Base-by-base conservation (phyloP, 2,797 vertebrate genomes). In the Acrossocheilus wenchowensis region DNA sequence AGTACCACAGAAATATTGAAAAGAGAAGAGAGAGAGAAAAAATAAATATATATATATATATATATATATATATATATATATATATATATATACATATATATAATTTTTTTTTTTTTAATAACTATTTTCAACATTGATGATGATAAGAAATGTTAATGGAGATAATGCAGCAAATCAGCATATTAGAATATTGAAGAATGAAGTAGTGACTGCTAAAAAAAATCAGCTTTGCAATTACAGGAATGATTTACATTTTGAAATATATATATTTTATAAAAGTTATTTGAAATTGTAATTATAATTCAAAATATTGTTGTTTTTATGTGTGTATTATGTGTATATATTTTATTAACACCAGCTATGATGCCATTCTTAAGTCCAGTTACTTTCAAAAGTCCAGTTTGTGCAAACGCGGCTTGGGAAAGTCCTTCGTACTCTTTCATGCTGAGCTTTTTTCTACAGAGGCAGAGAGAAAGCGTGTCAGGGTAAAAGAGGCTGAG, bases 401-500 rank as follows among this genome's bases (percentile, higher is more conserved):
- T 57, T 57, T 78, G 34, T 72, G 41, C 50, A 80, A 41, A 41
- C 9, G 4, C 30, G 26, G 36, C 41, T 34, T 19, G 83, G 39
- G 12, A 54, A 79, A 69, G 36, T 45, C 60, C 39, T 74, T n/a
- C 26, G 19, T 52, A 48, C 26, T 72, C 83, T 71, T 77, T 71
- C 17, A 71, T 72, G 64, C 26, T 30, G 66, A 45, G 19, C 48
- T 79, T 85, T 71, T 79, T 57, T 79, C 62, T 19, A 69, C 36
- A 41, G 50, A 78, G 74, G 62, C n/a, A 71, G 64, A 57, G 50
- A 60, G 30, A 79, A 77, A 79, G 19, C 52, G 7, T 45, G 50
- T n/a, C 75, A 78, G 64, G 36, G n/a, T 78, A 54, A 79, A 78
- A 69, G 39, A 80, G 77, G 50, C 39, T 11, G 84, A 85, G 50